Conservation (phyloP, 1,140 invertebrate species). For the Danaus plexippus region DNA sequence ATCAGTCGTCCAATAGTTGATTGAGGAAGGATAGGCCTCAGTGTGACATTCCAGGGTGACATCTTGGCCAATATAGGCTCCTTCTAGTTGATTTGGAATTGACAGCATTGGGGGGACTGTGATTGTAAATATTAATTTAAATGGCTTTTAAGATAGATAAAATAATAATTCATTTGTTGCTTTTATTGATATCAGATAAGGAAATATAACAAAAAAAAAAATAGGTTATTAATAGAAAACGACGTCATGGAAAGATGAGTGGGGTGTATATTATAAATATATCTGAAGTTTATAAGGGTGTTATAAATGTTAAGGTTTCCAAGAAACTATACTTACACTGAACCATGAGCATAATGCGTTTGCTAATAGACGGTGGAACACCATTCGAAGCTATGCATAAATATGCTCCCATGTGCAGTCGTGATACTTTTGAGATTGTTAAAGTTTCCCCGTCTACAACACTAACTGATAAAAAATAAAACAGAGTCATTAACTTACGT, state of each 20-base stretch:
- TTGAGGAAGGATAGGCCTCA: conserved; percentile 89
- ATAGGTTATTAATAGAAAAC: too few species aligned
- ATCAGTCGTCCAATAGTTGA: conserved; percentile 91
- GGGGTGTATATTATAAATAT: too few species aligned
- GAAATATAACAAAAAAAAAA: too few species aligned
- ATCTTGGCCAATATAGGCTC: conserved; percentile 85
- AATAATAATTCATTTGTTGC: too few species aligned
- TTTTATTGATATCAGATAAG: too few species aligned
- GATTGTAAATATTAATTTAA: conserved; percentile 19
- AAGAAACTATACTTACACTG: too few species aligned
- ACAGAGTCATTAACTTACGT: too few species aligned
- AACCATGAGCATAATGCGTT: conserved; percentile 29
- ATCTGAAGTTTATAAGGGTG: too few species aligned
- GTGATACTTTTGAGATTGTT: conserved; percentile 47
- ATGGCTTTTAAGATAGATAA: too few species aligned
- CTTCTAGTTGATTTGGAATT: conserved; percentile 88
- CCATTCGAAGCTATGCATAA: conserved; percentile 49
- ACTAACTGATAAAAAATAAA: conserved; percentile 32
- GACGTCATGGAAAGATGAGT: too few species aligned
- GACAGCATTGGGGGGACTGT: conserved; percentile 90
- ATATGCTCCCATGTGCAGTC: conserved; percentile 48
- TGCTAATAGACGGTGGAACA: conserved; percentile 50
- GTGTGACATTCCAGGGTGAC: conserved; percentile 88
- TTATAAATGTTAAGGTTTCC: too few species aligned
- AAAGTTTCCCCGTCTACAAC: conserved; percentile 47